Evolutionary conservation across 2,888 invertebrate species (phyloP).

Genomic region (Hoplodrina ambigua): DNA sequence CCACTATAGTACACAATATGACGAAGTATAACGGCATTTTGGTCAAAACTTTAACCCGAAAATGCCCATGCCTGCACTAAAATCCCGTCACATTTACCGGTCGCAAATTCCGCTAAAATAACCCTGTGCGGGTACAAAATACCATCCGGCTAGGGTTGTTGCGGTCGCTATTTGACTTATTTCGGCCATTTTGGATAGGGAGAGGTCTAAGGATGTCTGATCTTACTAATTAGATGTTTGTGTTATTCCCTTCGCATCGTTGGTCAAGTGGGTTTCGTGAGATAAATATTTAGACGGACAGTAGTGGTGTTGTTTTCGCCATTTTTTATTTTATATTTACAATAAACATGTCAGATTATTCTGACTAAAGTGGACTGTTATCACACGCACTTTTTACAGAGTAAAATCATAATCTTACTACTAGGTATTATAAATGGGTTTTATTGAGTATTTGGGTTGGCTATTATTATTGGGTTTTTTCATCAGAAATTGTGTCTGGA

Average conservation of each 20-base stretch:
- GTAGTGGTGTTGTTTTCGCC: too few relatives aligned
- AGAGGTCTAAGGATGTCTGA: slow-evolving; percentile 27
- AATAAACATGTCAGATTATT: background rate
- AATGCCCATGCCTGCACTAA: slow-evolving; percentile 64
- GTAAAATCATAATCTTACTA: background rate
- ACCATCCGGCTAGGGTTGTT: slow-evolving; percentile 57
- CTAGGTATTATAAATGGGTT: too few relatives aligned
- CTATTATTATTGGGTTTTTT: too few relatives aligned
- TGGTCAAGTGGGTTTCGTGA: background rate
- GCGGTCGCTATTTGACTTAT: slow-evolving; percentile 59
- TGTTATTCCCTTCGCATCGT: slow-evolving; percentile 25
- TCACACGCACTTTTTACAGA: background rate
- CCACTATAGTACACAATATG: slow-evolving; percentile 30
- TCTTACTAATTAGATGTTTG: slow-evolving; percentile 54
- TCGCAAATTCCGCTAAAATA: slow-evolving; percentile 69
- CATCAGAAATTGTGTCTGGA: too few relatives aligned
- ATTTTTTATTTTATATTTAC: background rate
- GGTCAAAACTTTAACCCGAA: slow-evolving; percentile 58
- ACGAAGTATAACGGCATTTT: slow-evolving; percentile 46
- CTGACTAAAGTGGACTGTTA: background rate
- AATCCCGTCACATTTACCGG: slow-evolving; percentile 70
- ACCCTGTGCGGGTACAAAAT: slow-evolving; percentile 62
- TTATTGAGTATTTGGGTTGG: too few relatives aligned
- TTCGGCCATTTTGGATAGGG: slow-evolving; percentile 40
- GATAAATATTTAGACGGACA: background rate